Evolutionary conservation across 2,888 invertebrate species (phyloP).

Genomic region (Hypomecis punctinalis): DNA sequence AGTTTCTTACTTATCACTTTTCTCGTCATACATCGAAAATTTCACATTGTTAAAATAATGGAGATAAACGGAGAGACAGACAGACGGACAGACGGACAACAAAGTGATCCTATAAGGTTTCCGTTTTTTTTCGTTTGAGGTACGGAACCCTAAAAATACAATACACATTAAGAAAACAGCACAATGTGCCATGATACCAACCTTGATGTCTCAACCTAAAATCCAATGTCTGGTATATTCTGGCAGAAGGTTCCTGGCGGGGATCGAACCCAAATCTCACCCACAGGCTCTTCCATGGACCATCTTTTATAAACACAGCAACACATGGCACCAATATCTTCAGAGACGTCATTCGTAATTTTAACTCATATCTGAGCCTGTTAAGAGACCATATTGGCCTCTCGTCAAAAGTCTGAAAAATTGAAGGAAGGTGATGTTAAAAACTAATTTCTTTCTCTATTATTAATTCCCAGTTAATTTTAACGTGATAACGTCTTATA

Average conservation of each 20-base stretch:
- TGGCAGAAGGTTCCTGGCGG: conserved; percentile 89
- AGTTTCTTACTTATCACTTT: no score
- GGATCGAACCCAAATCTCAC: conserved; percentile 97
- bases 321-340: conserved; percentile 93
- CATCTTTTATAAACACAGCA: conserved; percentile 93
- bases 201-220: conserved; percentile 89
- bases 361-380: conserved; percentile 88
- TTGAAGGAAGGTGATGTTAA: no score
- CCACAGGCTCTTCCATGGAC: conserved; percentile 98
- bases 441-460: no score
- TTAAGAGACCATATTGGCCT: conserved; percentile 96
- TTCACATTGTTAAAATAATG: no score
- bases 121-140: no score
- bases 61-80: no score
- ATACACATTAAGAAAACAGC: neutral
- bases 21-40: no score
- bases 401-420: conserved; percentile 90
- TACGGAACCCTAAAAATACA: no score
- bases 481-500: no score
- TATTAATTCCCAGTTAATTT: no score
- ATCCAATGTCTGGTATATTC: conserved; percentile 95
- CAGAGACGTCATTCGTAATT: conserved; percentile 85
- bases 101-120: no score
- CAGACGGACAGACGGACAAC: no score
- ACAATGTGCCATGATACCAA: conserved; percentile 51